These are phyloP conservation scores for Lycophotia porphyrea DNA, from an alignment of 2,888 invertebrate genomes.

Conservation along the genomic window DNA sequence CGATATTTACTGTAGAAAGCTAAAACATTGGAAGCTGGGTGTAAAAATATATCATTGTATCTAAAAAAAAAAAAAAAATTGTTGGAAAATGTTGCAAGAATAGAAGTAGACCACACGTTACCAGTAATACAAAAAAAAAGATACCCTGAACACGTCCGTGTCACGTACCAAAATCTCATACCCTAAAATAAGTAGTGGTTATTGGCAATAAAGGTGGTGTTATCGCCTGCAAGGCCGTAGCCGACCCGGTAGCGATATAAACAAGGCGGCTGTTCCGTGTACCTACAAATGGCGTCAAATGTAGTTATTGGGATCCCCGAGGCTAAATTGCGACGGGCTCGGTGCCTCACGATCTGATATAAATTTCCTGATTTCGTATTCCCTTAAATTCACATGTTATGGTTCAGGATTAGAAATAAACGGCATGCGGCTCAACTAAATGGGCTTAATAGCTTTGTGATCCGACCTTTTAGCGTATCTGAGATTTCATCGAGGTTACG, in stretches of 20 bases:
- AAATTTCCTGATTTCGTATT: conserved; percentile 74
- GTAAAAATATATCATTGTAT: neutral
- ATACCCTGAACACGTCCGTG: conserved; percentile 3
- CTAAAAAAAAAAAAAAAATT: neutral
- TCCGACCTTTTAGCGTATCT: conserved; percentile 51
- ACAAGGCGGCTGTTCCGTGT: conserved; percentile 59
- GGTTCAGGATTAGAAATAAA: conserved; percentile 62
- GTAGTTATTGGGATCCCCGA: conserved; percentile 76
- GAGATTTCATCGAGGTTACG: conserved; percentile 52
- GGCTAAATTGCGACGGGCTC: conserved; percentile 75
- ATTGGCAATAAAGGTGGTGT: conserved; percentile 66
- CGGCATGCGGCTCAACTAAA: conserved; percentile 50
- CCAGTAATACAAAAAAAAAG: neutral
- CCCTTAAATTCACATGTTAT: conserved; percentile 62
- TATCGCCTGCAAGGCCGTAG: conserved; percentile 38
- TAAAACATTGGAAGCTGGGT: neutral
- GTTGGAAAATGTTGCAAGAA: neutral
- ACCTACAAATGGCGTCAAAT: conserved; percentile 76
- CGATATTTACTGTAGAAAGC: neutral
- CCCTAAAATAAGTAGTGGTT: conserved; percentile 59
- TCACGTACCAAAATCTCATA: conserved; percentile 56
- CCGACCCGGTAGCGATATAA: conserved; percentile 38
- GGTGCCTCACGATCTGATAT: conserved; percentile 75
- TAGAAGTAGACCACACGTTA: neutral
- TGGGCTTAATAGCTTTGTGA: conserved; percentile 55